A percentile compares a stretch with the other conserved stretches of the same genome.
These are phyloP conservation scores for Promerops cafer DNA, from an alignment of 2,113 vertebrate genomes.

Conservation along the genomic window DNA sequence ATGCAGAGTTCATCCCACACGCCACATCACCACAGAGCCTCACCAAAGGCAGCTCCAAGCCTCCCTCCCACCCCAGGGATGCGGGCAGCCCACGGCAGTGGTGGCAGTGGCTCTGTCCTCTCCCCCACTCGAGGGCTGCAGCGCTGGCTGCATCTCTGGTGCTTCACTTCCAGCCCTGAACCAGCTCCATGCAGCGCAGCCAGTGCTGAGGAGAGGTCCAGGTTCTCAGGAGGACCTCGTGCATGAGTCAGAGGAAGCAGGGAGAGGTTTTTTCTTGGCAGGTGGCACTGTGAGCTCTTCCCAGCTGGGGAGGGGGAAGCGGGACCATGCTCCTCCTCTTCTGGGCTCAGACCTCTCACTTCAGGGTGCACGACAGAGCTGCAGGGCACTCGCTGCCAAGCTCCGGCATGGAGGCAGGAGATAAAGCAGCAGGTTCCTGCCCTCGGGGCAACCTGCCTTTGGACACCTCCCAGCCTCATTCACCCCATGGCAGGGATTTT, in stretches of 20 bases:
- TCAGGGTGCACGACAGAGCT: not conserved
- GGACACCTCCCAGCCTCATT: not conserved
- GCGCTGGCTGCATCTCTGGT: not conserved
- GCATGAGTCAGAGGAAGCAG: conserved; percentile 12
- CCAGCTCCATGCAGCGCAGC: not conserved
- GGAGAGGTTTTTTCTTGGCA: conserved; percentile 49
- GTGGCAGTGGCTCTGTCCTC: not conserved
- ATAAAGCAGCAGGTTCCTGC: not conserved
- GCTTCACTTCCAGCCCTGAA: conserved; percentile 3
- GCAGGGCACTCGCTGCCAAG: not conserved
- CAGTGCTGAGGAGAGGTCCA: not conserved
- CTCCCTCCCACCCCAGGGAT: not conserved
- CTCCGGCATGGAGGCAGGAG: not conserved
- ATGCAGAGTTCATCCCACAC: not conserved
- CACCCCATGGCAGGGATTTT: not conserved
- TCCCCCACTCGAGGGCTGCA: not conserved
- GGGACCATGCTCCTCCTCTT: not conserved
- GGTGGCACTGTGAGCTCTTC: not conserved
- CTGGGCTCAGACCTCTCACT: not conserved
- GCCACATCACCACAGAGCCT: not conserved
- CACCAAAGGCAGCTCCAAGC: not conserved
- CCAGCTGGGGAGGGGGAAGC: not conserved
- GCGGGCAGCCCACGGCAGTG: accelerated
- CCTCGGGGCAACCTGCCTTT: not conserved
- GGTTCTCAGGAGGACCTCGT: not conserved